Base-by-base conservation (phyloP, 2,888 invertebrate species). In the Agonopterix subpropinquella region DNA sequence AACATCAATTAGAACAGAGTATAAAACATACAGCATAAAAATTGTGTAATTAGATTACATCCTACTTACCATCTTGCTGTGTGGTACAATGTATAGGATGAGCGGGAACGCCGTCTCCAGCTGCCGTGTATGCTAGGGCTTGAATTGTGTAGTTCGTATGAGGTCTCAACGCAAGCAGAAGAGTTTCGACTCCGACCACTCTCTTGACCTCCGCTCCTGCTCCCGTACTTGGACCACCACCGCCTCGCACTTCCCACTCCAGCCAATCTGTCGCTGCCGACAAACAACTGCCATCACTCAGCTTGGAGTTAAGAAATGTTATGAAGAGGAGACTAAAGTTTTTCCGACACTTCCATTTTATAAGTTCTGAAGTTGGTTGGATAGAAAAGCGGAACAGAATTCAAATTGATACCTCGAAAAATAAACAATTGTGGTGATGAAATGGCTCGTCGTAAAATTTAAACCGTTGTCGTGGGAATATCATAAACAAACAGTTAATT, bases 81-180 rank as follows among this genome's bases (percentile, higher is more conserved):
- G 96, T 97, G 53, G 91, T 91, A 71, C 96, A 95, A 82, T 92
- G 93, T 68, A 96, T 90, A 49, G 95, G 92, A 58, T 90, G 87
- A 66, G 95, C 95, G 55, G 95, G 90, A 9, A 94, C 91, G 0
- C 97, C 97, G 70, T 96, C 96, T 0, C 97, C 97, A 1, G 93
- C 94, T 4, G 93, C 91, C 0, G 96, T 97, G 68, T 93, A 96
- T 8, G 96, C 96, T 64, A 95, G 77, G 4, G 96, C 95, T 67
- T 95, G 92, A 53, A 97, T 90, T 42, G 96, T 96, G 77, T 97
- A 97, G 84, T 97, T 97, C 50, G 96, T 95, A 74, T 93, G 94
- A 64, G 95, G 95, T 67, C 92, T 91, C 55, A 97, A 82, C 4
- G 94, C 94, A 61, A 95, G 94, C 57, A 96, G 83, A 60, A 94